A percentile compares a stretch with the other conserved stretches of the same genome.
phyloP scores from a whole-genome alignment of 2,113 vertebrate species.

The Sinocyclocheilus maitianheensis region DNA sequence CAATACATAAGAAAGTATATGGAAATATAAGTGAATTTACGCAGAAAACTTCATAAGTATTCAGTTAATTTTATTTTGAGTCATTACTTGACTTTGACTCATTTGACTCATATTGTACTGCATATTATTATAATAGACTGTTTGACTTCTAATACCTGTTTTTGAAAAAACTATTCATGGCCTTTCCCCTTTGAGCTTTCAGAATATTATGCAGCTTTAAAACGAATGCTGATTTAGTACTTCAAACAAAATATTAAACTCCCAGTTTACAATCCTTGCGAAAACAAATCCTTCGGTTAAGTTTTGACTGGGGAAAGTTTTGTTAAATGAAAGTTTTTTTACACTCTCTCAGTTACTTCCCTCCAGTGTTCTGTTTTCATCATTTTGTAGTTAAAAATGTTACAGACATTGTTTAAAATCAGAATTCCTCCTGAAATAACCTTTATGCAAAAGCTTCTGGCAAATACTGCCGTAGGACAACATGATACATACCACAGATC shows the following conservation, averaged over 20 bases:
- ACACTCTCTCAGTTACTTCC: neutral
- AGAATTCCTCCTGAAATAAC: constrained; percentile 26
- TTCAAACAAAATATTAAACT: neutral
- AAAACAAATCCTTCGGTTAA: neutral
- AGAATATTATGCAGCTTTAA: neutral
- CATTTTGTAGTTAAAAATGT: constrained; percentile 13
- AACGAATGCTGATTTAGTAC: neutral
- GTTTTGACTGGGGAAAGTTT: constrained; percentile 16
- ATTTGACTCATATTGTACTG: neutral
- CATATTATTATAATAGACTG: neutral
- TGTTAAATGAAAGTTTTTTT: constrained; percentile 19
- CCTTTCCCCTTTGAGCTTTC: neutral
- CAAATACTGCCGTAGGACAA: constrained; percentile 20
- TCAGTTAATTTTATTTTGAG: neutral
- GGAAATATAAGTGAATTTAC: too few relatives aligned
- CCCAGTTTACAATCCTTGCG: neutral
- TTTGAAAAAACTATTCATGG: neutral
- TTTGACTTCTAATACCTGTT: neutral
- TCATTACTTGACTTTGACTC: neutral
- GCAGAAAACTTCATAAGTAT: neutral
- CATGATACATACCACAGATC: constrained; percentile 44
- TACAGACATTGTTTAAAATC: constrained; percentile 31
- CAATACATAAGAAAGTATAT: neutral
- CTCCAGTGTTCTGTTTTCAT: constrained; percentile 29
- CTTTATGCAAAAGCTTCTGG: constrained; percentile 32